These are phyloP conservation scores for Nasonia vitripennis DNA, from an alignment of 1,140 invertebrate genomes.

Conservation along the genomic window DNA sequence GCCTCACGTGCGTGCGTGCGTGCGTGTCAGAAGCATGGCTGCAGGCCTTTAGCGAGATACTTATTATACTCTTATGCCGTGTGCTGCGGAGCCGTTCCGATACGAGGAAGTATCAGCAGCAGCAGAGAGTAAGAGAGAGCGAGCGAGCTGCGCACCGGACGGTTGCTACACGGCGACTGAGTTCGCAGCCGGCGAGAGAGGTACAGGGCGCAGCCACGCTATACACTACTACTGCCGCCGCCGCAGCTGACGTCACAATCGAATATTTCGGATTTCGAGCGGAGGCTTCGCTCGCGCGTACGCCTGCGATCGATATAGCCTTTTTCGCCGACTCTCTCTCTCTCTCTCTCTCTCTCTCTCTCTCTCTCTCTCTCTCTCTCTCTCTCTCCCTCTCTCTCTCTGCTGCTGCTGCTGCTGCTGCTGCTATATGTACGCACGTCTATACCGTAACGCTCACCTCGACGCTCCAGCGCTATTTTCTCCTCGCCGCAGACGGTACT, in stretches of 20 bases:
- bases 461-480: too few relatives aligned
- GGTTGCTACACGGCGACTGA: not conserved
- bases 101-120: too few relatives aligned
- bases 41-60: not conserved
- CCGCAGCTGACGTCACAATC: constrained; percentile 17
- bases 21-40: not conserved
- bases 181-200: not conserved
- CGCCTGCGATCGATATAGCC: not conserved
- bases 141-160: not conserved
- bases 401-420: too few relatives aligned
- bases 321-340: not conserved
- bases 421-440: too few relatives aligned
- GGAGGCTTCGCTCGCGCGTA: not conserved
- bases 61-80: not conserved
- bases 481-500: too few relatives aligned
- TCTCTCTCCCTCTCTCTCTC: too few relatives aligned
- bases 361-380: too few relatives aligned
- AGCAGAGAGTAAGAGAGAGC: too few relatives aligned
- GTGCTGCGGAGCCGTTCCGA: too few relatives aligned
- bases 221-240: not conserved
- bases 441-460: too few relatives aligned
- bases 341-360: too few relatives aligned
- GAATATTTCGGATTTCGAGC: constrained; percentile 25
- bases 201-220: not conserved
- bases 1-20: constrained; percentile 7